A percentile compares a stretch with the other conserved stretches of the same genome.
Evolutionary conservation across 2,888 invertebrate species (phyloP).

Genomic region (Holacanthella duospinosa): DNA sequence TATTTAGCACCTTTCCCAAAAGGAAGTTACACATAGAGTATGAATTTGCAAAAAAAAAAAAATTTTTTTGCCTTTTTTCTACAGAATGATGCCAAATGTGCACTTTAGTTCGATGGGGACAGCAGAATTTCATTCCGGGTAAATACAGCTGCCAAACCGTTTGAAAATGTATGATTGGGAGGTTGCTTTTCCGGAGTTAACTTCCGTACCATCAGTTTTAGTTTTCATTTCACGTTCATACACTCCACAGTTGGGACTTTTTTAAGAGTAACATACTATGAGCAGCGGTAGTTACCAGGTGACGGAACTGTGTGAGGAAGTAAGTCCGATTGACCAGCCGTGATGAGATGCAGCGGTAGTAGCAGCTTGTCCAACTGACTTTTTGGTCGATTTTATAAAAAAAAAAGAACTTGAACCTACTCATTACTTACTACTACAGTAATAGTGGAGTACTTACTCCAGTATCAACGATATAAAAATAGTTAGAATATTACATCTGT

Average conservation of each 20-base stretch:
- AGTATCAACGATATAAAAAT: too few relatives aligned
- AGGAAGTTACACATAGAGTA: too few relatives aligned
- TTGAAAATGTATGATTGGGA: background rate
- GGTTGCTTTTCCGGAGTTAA: background rate
- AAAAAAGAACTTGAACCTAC: too few relatives aligned
- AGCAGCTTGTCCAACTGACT: background rate
- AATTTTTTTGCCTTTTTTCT: background rate
- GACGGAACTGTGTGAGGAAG: background rate
- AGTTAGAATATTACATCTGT: too few relatives aligned
- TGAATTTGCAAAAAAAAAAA: background rate
- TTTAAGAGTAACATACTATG: background rate
- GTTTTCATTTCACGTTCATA: too few relatives aligned
- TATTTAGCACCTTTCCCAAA: too few relatives aligned
- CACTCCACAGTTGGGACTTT: background rate
- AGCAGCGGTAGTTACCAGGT: background rate
- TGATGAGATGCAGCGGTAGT: background rate
- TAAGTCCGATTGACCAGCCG: background rate
- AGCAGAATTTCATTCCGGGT: too few relatives aligned
- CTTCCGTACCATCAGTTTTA: background rate
- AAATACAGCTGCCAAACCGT: background rate
- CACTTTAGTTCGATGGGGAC: too few relatives aligned
- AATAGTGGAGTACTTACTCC: too few relatives aligned
- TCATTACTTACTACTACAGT: too few relatives aligned
- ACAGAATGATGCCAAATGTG: too few relatives aligned
- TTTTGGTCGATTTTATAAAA: too few relatives aligned